Evolutionary conservation across 2,113 vertebrate genomes (phyloP), one percentile per base, ranked within the genome.

Genomic region (Marcusenius ussheri): DNA sequence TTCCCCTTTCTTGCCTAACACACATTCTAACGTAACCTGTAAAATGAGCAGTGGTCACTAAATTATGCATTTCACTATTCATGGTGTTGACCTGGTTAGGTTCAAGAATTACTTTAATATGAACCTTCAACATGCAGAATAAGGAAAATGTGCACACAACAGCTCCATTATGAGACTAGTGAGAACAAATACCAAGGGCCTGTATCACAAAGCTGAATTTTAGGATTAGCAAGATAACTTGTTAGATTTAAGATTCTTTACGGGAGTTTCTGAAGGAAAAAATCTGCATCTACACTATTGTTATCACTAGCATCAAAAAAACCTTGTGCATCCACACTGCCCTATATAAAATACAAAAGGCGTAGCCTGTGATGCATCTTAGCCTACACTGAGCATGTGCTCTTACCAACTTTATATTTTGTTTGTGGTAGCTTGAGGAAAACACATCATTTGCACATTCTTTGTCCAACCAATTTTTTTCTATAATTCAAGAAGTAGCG

Each of bases 21-120:
- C 15, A 87, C 50, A 56, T 56, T 87, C 31, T 56, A 50, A 53
- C 4, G 27, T 53, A 53, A 87, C 50, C 47, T 90, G 94, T 93
- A 95, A 95, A 77, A 92, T 87, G 89, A 95, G 91, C 92, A 83
- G 15, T 39, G 49, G 77, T 21, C 53, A 50, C 42, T 95, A 90
- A 95, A 94, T 95, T 93, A 95, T 95, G 95, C 51, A 94, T 42
- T 80, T 80, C 2, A 4, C 90, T 62, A 35, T 74, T 88, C 49
- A 88, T 51, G 42, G 86, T 31, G 86, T 35, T 50, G 50, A 35
- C 85, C 85, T 87, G 49, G 7, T 35, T 87, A 39, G 27, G 27
- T 39, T 53, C 27, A 87, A 53, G n/a, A 87, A 87, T 9, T 31
- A 86, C 46, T 51, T 53, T 9, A 87, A 87, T 84, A 11, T 47